A percentile compares a stretch with the other conserved stretches of the same genome.
Evolutionary conservation across 2,113 vertebrate species (phyloP).

Genomic region (Xiphias gladius): DNA sequence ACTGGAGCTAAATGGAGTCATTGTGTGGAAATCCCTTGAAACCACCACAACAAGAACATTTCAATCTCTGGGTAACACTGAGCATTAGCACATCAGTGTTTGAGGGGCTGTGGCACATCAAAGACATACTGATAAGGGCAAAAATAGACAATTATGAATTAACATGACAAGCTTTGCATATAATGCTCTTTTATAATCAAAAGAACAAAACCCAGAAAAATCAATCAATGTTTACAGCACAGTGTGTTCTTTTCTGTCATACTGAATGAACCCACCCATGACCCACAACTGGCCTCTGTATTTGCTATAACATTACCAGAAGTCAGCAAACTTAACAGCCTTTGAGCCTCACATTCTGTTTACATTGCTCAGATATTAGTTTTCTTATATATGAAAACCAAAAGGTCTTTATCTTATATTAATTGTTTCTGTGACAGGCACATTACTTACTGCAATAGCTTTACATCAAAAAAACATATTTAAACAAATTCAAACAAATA

Average conservation of each 20-base stretch:
- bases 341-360: not conserved
- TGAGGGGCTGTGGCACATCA: not conserved
- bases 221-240: too few species aligned
- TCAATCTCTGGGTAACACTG: too few species aligned
- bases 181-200: not conserved
- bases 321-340: not conserved
- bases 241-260: too few species aligned
- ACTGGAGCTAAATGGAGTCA: too few species aligned
- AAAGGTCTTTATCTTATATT: not conserved
- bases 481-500: too few species aligned
- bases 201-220: too few species aligned
- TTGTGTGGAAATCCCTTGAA: too few species aligned
- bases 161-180: not conserved
- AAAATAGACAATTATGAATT: not conserved
- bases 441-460: not conserved
- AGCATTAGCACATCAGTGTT: not conserved
- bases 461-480: too few species aligned
- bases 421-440: not conserved
- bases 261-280: too few species aligned
- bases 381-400: not conserved
- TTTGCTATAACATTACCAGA: too few species aligned
- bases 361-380: not conserved
- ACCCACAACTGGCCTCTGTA: too few species aligned
- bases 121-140: not conserved
- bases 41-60: too few species aligned